Percentiles rank a stretch among this genome's conserved stretches.
phyloP scores from a whole-genome alignment of 1,140 invertebrate species.

The Aphelenchoides fujianensis region DNA sequence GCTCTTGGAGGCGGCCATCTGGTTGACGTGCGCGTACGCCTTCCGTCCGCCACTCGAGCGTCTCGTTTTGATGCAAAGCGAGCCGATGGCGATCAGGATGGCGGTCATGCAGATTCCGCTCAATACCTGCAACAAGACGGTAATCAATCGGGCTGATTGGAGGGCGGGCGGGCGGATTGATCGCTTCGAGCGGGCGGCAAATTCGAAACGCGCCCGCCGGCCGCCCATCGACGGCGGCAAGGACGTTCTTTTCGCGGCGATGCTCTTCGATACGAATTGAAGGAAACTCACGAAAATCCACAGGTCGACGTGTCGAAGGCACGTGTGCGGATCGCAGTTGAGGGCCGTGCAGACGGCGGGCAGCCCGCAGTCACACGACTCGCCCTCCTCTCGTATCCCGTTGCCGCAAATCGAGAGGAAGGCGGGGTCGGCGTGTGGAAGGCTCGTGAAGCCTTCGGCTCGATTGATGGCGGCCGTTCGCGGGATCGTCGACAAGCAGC shows the following conservation, averaged over 20 bases:
- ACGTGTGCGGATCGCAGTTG: slow-evolving; percentile 42
- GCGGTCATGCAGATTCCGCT: background rate
- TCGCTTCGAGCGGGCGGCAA: no score
- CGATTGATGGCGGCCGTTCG: slow-evolving; percentile 23
- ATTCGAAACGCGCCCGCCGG: background rate
- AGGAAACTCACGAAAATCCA: slow-evolving; percentile 41
- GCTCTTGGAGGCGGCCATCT: background rate
- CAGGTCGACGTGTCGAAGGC: slow-evolving; percentile 20
- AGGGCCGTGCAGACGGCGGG: slow-evolving; percentile 25
- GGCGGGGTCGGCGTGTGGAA: background rate
- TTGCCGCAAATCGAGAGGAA: slow-evolving; percentile 37
- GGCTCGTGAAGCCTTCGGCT: slow-evolving; percentile 17
- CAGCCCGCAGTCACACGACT: slow-evolving; percentile 44
- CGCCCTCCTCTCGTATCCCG: slow-evolving; percentile 32
- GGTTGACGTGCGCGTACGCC: background rate
- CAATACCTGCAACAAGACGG: slow-evolving; percentile 4
- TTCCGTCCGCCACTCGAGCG: background rate
- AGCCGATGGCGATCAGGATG: background rate
- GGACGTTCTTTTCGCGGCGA: background rate
- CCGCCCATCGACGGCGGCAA: background rate
- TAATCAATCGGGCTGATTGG: background rate
- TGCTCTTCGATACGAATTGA: slow-evolving; percentile 6
- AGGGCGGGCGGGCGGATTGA: no score
- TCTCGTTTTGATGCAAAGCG: background rate
- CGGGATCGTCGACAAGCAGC: slow-evolving; percentile 21